Base-by-base conservation (phyloP, 2,797 vertebrate species). In the Zalophus californianus region DNA sequence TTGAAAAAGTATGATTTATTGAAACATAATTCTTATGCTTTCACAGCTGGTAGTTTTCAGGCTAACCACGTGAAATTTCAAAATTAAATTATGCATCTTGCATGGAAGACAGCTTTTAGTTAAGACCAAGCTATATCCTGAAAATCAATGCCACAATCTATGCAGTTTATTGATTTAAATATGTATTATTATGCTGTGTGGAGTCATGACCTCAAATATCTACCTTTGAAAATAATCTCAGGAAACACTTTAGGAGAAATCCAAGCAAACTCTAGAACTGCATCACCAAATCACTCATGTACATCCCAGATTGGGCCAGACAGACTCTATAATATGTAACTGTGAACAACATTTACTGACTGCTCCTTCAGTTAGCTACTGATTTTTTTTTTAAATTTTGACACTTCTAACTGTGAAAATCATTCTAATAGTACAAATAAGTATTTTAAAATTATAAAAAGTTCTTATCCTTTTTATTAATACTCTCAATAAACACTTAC, bases 181-280 rank as follows among this genome's bases (percentile, higher is more conserved):
- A 16, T 41, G 3, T 88, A 56, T 52, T 86, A 38, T 56, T 60
- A 44, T 25, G 23, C 20, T 87, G 10, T 32, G 4, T 90, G 32
- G 23, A 93, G 41, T 32, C 27, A 23, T 10, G 56, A 50, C 21
- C 18, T 89, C n/a, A 90, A 91, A 64, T 90, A 94, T 93, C 97
- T 87, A 72, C 70, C 72, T 78, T 66, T 48, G 48, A 82, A 91
- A 88, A 92, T 90, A 90, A 94, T 68, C 48, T 62, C 29, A 94
- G 12, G 7, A 88, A 95, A 85, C 6, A 54, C 3, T 77, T 52
- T 52, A 77, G 13, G 25, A 73, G n/a, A 96, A 95, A 97, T 38
- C 12, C 2, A 93, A 90, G 35, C 1, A 50, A 89, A 44, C 2
- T 48, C 1, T 54, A 56, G n/a, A 85, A 72, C 44, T 66, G 48